Percentiles rank a stretch among this genome's conserved stretches.
These are phyloP conservation scores for Clarias fuscus DNA, from an alignment of 2,797 vertebrate species.

Conservation along the genomic window DNA sequence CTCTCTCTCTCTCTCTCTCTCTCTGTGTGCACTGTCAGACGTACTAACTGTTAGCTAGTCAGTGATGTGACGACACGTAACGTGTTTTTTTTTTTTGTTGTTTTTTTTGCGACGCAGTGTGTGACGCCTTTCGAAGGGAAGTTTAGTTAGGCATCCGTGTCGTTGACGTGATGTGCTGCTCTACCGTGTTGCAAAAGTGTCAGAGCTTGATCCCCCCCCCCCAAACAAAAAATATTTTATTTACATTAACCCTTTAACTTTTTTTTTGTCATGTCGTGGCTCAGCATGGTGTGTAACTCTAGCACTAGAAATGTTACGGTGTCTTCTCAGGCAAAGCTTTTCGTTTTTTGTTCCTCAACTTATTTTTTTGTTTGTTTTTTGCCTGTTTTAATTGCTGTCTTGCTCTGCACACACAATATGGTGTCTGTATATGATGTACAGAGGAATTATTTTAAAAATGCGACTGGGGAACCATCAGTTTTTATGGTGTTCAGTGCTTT, in stretches of 20 bases:
- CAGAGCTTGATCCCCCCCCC: slow-evolving; percentile 1
- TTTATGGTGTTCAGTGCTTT: slow-evolving; percentile 35
- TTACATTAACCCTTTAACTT: background rate
- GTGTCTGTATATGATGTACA: slow-evolving; percentile 62
- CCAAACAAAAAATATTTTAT: background rate
- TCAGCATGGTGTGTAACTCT: slow-evolving; percentile 56
- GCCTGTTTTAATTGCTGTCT: slow-evolving; percentile 37
- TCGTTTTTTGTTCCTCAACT: slow-evolving; percentile 23
- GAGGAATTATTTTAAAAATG: slow-evolving; percentile 57
- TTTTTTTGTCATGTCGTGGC: slow-evolving; percentile 38
- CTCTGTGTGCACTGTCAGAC: slow-evolving; percentile 13
- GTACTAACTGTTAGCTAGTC: slow-evolving; percentile 35
- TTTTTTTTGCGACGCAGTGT: slow-evolving; percentile 18
- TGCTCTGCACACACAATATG: slow-evolving; percentile 53
- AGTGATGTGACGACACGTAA: slow-evolving; percentile 30
- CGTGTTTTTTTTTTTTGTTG: background rate
- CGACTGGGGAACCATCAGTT: slow-evolving; percentile 43
- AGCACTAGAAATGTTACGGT: slow-evolving; percentile 57
- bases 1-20: background rate
- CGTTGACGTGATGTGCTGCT: slow-evolving; percentile 45
- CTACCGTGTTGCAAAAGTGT: slow-evolving; percentile 42
- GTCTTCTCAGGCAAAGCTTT: slow-evolving; percentile 56
- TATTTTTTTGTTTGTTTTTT: slow-evolving; percentile 34
- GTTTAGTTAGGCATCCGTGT: slow-evolving; percentile 43
- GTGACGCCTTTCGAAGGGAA: slow-evolving; percentile 37